phyloP scores from a whole-genome alignment of 2,888 invertebrate genomes.

The Embidobia sp. region DNA sequence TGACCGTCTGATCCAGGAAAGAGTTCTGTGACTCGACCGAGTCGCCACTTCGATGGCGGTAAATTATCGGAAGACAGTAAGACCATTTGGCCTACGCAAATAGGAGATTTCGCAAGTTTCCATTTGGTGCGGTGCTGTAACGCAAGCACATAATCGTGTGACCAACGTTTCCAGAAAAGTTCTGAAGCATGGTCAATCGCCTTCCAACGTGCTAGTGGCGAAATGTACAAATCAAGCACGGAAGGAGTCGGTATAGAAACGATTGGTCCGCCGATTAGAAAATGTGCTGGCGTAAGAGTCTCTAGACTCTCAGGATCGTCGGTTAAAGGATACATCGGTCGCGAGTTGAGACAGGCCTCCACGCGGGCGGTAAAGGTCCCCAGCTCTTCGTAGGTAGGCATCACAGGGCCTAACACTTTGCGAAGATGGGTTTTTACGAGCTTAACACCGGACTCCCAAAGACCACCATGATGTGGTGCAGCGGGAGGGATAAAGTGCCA shows the following conservation, averaged over 20 bases:
- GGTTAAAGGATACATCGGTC: neutral
- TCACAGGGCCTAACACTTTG: neutral
- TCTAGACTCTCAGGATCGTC: neutral
- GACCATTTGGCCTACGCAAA: constrained; percentile 3
- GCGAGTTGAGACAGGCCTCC: constrained; percentile 17
- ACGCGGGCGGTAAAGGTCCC: neutral
- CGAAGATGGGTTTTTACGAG: constrained; percentile 1
- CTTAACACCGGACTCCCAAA: constrained; percentile 15
- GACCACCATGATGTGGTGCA: constrained; percentile 7
- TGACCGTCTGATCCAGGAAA: neutral
- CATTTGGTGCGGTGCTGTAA: too few species aligned
- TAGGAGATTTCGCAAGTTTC: neutral
- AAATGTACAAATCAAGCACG: neutral
- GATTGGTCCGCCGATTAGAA: neutral
- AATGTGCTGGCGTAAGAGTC: neutral
- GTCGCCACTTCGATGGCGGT: constrained; percentile 25
- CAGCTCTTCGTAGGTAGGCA: constrained; percentile 10
- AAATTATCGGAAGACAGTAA: neutral
- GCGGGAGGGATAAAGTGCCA: constrained; percentile 15
- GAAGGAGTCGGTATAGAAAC: neutral
- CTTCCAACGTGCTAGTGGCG: neutral
- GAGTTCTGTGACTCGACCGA: constrained; percentile 5
- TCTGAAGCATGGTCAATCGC: neutral
- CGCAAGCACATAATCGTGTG: neutral
- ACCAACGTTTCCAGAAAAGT: neutral